Conservation (phyloP, 2,888 invertebrate species). For the Smittia sp. region DNA sequence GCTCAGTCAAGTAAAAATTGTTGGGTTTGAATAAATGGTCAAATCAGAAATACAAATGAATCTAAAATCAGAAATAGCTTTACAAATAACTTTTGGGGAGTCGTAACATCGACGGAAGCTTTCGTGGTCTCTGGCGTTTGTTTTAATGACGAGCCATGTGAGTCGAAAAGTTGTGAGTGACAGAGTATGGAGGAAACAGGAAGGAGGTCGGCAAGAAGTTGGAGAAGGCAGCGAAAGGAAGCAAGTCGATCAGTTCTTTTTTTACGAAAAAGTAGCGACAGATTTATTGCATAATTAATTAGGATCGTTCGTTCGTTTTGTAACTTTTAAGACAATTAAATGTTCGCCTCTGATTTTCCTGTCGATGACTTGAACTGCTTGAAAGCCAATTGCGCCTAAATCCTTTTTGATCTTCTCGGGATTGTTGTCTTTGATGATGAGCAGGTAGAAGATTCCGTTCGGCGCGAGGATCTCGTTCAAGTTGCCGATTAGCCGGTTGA, state of each 20-base stretch:
- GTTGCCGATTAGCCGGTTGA: conserved; percentile 66
- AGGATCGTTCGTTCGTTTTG: conserved; percentile 45
- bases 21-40: no score
- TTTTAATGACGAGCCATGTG: no score
- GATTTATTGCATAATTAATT: no score
- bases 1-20: no score
- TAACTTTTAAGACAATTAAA: conserved; percentile 75
- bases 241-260: conserved; percentile 76
- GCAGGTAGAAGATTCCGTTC: conserved; percentile 74
- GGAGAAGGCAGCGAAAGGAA: conserved; percentile 74
- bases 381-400: conserved; percentile 60
- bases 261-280: conserved; percentile 61
- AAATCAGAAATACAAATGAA: no score
- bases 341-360: conserved; percentile 84
- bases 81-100: no score
- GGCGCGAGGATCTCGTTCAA: conserved; percentile 70
- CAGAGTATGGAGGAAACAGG: no score
- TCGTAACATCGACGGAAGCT: no score
- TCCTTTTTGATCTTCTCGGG: conserved; percentile 65
- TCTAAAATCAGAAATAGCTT: no score
- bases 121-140: no score
- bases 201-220: no score
- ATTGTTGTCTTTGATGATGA: conserved; percentile 86
- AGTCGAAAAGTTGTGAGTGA: no score
- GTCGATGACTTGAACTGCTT: conserved; percentile 62